A percentile compares a stretch with the other conserved stretches of the same genome.
These are phyloP conservation scores for Drosophila mettleri DNA, from an alignment of 2,888 invertebrate species.

Conservation along the genomic window DNA sequence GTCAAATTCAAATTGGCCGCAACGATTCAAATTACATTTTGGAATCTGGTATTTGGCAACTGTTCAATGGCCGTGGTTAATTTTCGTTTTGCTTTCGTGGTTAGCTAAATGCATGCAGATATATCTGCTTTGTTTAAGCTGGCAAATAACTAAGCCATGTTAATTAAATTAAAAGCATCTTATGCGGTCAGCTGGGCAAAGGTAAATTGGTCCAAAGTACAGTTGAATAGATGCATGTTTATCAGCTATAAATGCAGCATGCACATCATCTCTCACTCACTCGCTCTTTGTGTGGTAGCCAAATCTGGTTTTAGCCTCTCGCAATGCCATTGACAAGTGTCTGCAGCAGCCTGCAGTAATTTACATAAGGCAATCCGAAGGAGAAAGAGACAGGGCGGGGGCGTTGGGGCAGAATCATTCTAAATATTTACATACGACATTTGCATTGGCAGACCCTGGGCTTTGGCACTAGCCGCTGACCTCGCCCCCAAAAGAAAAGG, in stretches of 20 bases:
- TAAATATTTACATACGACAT: slow-evolving; percentile 71
- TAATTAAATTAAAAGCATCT: slow-evolving; percentile 57
- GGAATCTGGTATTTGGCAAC: neutral
- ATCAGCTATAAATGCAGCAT: slow-evolving; percentile 30
- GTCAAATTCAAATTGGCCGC: slow-evolving; percentile 9
- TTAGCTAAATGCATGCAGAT: neutral
- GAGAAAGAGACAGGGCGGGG: neutral
- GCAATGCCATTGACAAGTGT: slow-evolving; percentile 42
- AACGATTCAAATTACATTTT: slow-evolving; percentile 10
- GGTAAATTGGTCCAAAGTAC: slow-evolving; percentile 33
- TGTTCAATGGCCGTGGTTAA: slow-evolving; percentile 29
- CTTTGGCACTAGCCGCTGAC: slow-evolving; percentile 46
- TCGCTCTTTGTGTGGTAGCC: slow-evolving; percentile 9
- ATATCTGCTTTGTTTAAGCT: neutral
- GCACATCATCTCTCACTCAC: slow-evolving; percentile 22
- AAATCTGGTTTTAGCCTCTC: slow-evolving; percentile 39
- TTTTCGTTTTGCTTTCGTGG: slow-evolving; percentile 17
- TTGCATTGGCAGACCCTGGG: slow-evolving; percentile 56
- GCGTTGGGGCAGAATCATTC: slow-evolving; percentile 43
- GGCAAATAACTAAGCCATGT: slow-evolving; percentile 29
- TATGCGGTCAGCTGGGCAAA: slow-evolving; percentile 33
- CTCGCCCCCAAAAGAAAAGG: slow-evolving; percentile 20
- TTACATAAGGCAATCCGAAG: slow-evolving; percentile 34
- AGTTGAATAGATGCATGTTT: neutral
- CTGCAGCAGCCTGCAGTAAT: slow-evolving; percentile 34